phyloP scores from a whole-genome alignment of 2,113 vertebrate genomes.

The Tyto alba region DNA sequence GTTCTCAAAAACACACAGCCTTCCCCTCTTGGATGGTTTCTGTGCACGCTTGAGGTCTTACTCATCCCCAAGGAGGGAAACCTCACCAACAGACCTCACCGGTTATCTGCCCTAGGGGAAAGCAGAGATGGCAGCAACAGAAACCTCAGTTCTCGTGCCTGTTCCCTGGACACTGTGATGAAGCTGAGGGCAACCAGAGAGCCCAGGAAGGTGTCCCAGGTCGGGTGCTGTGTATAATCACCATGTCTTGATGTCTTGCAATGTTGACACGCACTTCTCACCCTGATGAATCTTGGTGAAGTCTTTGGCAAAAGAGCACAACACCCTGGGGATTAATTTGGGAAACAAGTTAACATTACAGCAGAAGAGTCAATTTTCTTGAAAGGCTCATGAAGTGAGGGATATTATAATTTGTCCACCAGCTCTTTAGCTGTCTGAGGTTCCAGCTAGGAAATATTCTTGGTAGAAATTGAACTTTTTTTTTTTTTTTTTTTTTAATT shows the following conservation, averaged over 20 bases:
- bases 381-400: not conserved
- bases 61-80: not conserved
- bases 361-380: not conserved
- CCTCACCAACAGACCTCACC: fast-evolving
- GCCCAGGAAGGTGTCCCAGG: not conserved
- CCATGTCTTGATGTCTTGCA: not conserved
- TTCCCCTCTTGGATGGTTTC: not conserved
- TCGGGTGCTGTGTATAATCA: not conserved
- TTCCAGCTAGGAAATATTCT: not conserved
- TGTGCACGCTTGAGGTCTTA: not conserved
- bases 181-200: not conserved
- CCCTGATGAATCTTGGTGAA: not conserved
- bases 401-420: not conserved
- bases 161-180: fast-evolving
- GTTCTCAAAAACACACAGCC: not conserved
- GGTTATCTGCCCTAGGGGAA: not conserved
- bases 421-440: not conserved
- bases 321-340: not conserved
- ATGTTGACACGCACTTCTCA: not conserved
- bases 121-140: not conserved
- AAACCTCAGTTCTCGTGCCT: not conserved
- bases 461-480: not conserved
- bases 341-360: not conserved
- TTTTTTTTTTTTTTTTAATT: not conserved
- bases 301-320: not conserved